These are phyloP conservation scores for Coboldia fuscipes DNA, from an alignment of 1,140 invertebrate species.

Conservation along the genomic window DNA sequence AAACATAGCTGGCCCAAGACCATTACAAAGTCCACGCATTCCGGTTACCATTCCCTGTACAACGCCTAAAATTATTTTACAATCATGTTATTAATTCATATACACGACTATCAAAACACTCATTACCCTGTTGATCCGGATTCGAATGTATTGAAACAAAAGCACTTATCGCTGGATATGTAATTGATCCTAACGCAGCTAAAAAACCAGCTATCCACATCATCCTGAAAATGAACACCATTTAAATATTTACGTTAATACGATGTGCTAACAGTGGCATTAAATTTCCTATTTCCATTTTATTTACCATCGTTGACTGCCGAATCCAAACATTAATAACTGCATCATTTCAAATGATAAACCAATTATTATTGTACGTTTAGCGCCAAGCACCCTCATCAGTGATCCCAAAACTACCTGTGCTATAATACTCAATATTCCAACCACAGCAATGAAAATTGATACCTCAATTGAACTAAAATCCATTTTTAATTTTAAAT, in stretches of 20 bases:
- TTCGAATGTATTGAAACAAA: constrained; percentile 95
- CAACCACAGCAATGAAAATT: constrained; percentile 92
- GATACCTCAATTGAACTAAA: constrained; percentile 90
- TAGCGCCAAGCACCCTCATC: constrained; percentile 70
- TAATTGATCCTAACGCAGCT: constrained; percentile 84
- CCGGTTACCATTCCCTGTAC: constrained; percentile 98
- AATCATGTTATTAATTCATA: neutral
- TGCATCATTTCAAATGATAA: constrained; percentile 92
- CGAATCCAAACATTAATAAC: constrained; percentile 90
- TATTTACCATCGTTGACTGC: constrained; percentile 27
- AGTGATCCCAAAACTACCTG: constrained; percentile 79
- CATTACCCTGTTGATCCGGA: constrained; percentile 77
- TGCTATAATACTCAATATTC: constrained; percentile 85
- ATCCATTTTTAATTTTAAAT: constrained; percentile 93
- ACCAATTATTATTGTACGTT: constrained; percentile 94
- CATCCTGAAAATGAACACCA: constrained; percentile 48
- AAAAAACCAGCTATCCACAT: constrained; percentile 97
- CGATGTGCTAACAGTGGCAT: too few species aligned
- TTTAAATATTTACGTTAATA: too few species aligned
- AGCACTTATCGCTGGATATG: constrained; percentile 97
- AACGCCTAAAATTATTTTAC: constrained; percentile 32
- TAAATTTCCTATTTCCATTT: too few species aligned
- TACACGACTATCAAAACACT: neutral
- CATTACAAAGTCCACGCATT: constrained; percentile 82
- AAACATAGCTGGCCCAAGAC: constrained; percentile 86